Percentiles rank a stretch among this genome's conserved stretches.
These are phyloP conservation scores for Trinorchestia longiramus DNA, from an alignment of 1,140 invertebrate genomes.

Conservation along the genomic window DNA sequence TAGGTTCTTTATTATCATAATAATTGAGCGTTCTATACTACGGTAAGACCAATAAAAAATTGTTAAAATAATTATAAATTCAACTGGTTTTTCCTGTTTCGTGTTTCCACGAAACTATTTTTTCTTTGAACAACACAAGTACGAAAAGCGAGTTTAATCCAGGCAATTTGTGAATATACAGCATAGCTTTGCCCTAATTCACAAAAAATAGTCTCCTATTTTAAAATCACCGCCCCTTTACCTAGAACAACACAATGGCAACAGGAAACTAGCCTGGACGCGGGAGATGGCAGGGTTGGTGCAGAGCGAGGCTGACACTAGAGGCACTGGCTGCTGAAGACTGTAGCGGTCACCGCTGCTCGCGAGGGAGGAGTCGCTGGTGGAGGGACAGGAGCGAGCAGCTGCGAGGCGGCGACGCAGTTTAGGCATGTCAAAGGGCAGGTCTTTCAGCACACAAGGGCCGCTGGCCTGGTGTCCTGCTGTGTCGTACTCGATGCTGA, in stretches of 20 bases:
- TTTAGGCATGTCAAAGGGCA: slow-evolving; percentile 92
- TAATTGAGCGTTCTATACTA: too few relatives aligned
- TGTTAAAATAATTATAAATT: too few relatives aligned
- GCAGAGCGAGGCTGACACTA: slow-evolving; percentile 46
- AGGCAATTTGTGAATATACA: too few relatives aligned
- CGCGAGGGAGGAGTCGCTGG: slow-evolving; percentile 64
- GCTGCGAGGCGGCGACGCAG: slow-evolving; percentile 78
- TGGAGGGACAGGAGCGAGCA: slow-evolving; percentile 64
- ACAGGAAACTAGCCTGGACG: slow-evolving; percentile 21
- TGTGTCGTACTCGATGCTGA: slow-evolving; percentile 77
- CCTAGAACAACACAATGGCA: slow-evolving; percentile 55
- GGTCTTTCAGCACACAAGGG: slow-evolving; percentile 74
- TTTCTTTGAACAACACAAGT: too few relatives aligned
- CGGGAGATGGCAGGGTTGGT: slow-evolving; percentile 62
- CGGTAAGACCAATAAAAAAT: too few relatives aligned
- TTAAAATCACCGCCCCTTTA: too few relatives aligned
- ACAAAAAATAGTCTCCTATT: too few relatives aligned
- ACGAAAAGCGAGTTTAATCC: too few relatives aligned
- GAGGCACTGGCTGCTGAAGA: slow-evolving; percentile 21
- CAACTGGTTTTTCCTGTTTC: too few relatives aligned
- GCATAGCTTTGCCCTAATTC: too few relatives aligned
- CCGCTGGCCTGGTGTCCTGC: slow-evolving; percentile 10
- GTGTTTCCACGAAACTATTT: too few relatives aligned
- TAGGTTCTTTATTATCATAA: too few relatives aligned
- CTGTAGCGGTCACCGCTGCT: slow-evolving; percentile 59